A percentile compares a stretch with the other conserved stretches of the same genome.
Conservation (phyloP, 2,888 invertebrate genomes). For the Stenichneumon culpator region DNA sequence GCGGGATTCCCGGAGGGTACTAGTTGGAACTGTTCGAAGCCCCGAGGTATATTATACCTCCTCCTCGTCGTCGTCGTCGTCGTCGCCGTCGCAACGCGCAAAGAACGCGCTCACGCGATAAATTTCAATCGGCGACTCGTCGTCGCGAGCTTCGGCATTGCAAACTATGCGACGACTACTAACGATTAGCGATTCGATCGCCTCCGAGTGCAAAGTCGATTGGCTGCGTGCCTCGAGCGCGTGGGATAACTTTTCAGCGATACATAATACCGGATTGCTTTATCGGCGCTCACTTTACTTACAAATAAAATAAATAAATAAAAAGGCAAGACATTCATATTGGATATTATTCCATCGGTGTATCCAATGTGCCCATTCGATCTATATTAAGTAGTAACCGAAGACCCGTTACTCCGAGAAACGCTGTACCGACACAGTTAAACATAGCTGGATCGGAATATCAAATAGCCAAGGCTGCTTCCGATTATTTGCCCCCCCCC, state of each 20-base stretch:
- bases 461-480: slow-evolving; percentile 47
- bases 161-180: slow-evolving; percentile 15
- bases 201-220: slow-evolving; percentile 40
- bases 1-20: slow-evolving; percentile 42
- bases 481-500: slow-evolving; percentile 25
- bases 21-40: slow-evolving; percentile 6
- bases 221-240: slow-evolving; percentile 49
- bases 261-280: slow-evolving; percentile 15
- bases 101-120: slow-evolving; percentile 56
- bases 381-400: slow-evolving; percentile 14
- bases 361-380: slow-evolving; percentile 36
- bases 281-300: background rate
- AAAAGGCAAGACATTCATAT: background rate
- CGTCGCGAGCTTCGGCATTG: slow-evolving; percentile 31
- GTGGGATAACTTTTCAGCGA: slow-evolving; percentile 47
- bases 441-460: slow-evolving; percentile 24
- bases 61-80: slow-evolving; percentile 19
- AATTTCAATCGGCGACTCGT: slow-evolving; percentile 60
- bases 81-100: slow-evolving; percentile 26
- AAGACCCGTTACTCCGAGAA: slow-evolving; percentile 38
- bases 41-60: slow-evolving; percentile 11
- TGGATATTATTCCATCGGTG: slow-evolving; percentile 28
- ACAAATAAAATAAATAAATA: background rate
- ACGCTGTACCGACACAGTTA: background rate
- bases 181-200: slow-evolving; percentile 56